Evolutionary conservation across 2,113 vertebrate species (phyloP).

Genomic region (Anser cygnoides): DNA sequence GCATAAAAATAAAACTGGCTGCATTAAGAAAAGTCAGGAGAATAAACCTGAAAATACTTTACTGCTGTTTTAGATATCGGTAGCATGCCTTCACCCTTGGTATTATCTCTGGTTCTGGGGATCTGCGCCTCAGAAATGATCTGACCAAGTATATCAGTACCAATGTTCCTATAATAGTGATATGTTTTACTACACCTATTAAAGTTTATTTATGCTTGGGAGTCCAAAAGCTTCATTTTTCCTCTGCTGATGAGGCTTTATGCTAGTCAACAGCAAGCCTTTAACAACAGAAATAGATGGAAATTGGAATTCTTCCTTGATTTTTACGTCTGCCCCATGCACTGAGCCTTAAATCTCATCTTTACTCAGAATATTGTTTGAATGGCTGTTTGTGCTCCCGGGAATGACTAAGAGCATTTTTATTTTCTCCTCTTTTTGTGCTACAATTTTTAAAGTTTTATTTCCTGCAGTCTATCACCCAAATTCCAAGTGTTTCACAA

Average conservation of each 20-base stretch:
- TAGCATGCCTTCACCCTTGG: not conserved
- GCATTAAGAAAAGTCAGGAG: not conserved
- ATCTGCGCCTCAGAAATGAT: not conserved
- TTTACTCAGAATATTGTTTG: constrained; percentile 6
- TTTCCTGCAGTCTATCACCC: not conserved
- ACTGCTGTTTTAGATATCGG: not conserved
- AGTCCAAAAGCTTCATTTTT: not conserved
- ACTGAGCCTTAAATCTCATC: constrained; percentile 25
- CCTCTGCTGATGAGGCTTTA: constrained; percentile 13
- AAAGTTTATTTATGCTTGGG: not conserved
- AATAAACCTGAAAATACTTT: not conserved
- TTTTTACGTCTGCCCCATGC: not conserved
- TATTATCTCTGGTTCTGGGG: not conserved
- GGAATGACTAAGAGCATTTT: constrained; percentile 44
- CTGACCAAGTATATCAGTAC: not conserved
- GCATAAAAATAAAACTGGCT: not conserved
- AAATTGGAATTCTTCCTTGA: not conserved
- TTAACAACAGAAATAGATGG: not conserved
- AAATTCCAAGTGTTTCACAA: not conserved
- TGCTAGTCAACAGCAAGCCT: not conserved
- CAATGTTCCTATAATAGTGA: not conserved
- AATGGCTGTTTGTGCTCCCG: not conserved
- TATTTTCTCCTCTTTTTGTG: constrained; percentile 19
- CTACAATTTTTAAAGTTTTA: not conserved
- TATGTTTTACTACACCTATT: not conserved